phyloP scores from a whole-genome alignment of 2,797 vertebrate genomes.

The Cryptoblepharus egeriae region DNA sequence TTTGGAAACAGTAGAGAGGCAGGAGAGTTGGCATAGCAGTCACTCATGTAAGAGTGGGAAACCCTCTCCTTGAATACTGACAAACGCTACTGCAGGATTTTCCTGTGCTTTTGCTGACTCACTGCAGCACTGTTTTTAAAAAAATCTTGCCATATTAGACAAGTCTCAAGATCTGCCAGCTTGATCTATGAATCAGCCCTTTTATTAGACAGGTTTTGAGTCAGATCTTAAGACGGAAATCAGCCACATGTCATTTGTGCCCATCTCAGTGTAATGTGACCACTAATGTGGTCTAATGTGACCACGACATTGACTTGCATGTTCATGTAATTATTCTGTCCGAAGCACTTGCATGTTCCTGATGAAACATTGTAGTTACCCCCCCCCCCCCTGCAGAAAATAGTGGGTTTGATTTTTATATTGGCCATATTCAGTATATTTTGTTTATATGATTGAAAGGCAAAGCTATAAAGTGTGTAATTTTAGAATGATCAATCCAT shows the following conservation, averaged over 20 bases:
- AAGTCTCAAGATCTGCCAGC: constrained; percentile 21
- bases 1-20: constrained; percentile 3
- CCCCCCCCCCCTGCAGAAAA: not conserved
- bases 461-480: no score
- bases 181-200: not conserved
- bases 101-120: constrained; percentile 30
- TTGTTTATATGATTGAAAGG: not conserved
- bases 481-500: no score
- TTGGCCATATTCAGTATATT: not conserved
- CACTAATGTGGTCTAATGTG: not conserved
- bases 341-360: not conserved
- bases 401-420: not conserved
- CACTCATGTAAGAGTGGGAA: constrained; percentile 9
- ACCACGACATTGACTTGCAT: not conserved
- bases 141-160: not conserved
- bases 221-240: not conserved
- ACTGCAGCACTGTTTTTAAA: constrained; percentile 10
- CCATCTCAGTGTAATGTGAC: not conserved
- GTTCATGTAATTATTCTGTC: not conserved
- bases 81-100: constrained; percentile 20
- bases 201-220: not conserved
- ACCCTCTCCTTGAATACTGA: constrained; percentile 16
- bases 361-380: not conserved
- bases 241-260: not conserved
- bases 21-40: not conserved